Evolutionary conservation across 1,140 invertebrate genomes (phyloP).

Genomic region (Drosophila nannoptera): DNA sequence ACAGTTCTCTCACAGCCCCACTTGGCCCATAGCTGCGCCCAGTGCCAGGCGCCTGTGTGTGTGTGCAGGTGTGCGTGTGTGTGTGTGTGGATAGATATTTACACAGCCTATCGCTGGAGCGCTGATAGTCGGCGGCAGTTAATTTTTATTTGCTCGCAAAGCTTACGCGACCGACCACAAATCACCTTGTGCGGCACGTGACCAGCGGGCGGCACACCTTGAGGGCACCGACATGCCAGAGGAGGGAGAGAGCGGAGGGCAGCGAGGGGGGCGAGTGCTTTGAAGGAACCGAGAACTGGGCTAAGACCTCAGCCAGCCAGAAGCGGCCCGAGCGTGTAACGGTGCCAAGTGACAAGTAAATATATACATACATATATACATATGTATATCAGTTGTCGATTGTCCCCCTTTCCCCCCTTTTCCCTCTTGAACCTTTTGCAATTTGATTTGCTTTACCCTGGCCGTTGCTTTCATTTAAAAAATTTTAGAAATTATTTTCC

Average conservation of each 20-base stretch:
- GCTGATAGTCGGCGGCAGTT: slow-evolving; percentile 3
- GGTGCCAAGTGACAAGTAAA: too few relatives aligned
- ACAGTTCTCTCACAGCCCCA: slow-evolving; percentile 6
- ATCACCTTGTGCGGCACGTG: slow-evolving; percentile 53
- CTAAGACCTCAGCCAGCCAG: too few relatives aligned
- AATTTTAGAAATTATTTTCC: slow-evolving; percentile 3
- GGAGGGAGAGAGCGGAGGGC: neutral
- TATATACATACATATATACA: too few relatives aligned
- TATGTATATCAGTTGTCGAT: too few relatives aligned
- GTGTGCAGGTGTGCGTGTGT: too few relatives aligned
- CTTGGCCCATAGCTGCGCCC: too few relatives aligned
- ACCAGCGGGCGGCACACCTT: slow-evolving; percentile 6
- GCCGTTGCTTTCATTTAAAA: neutral
- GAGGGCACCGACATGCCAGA: neutral
- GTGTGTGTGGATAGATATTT: slow-evolving; percentile 21
- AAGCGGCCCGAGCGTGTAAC: too few relatives aligned
- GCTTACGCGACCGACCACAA: slow-evolving; percentile 8
- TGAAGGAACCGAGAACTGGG: too few relatives aligned
- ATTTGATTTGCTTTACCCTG: slow-evolving; percentile 41
- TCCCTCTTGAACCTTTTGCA: slow-evolving; percentile 14
- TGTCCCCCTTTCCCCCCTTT: too few relatives aligned
- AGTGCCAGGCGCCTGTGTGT: too few relatives aligned
- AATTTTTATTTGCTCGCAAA: slow-evolving; percentile 3
- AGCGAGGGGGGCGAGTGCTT: neutral
- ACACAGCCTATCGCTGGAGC: slow-evolving; percentile 39